phyloP scores from a whole-genome alignment of 2,113 vertebrate species.

The Erinaceus europaeus region DNA sequence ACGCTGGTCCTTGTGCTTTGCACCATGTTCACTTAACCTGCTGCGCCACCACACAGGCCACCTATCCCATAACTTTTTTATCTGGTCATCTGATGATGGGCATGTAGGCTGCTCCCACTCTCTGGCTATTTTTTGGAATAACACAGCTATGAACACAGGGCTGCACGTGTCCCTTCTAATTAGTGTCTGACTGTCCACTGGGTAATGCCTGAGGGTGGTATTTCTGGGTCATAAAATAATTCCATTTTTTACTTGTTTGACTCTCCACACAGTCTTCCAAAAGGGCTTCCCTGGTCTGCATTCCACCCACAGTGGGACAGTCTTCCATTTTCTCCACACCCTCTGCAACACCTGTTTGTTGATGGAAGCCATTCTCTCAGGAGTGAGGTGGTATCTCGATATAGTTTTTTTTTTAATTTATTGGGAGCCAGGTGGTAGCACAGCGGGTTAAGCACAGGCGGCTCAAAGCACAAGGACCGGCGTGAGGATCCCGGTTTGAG shows the following conservation, averaged over 20 bases:
- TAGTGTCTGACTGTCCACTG: neutral
- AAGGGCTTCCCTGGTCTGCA: neutral
- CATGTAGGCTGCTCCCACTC: neutral
- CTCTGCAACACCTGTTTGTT: too few relatives aligned
- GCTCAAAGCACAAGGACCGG: too few relatives aligned
- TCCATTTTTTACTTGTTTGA: neutral
- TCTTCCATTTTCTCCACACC: neutral
- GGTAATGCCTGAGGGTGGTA: neutral
- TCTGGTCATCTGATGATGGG: neutral
- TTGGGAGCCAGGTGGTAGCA: too few relatives aligned
- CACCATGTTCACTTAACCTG: too few relatives aligned
- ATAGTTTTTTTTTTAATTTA: too few relatives aligned
- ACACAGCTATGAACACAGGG: neutral
- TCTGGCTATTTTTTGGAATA: neutral
- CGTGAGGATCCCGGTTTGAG: too few relatives aligned
- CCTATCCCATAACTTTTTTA: neutral
- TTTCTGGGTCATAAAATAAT: neutral
- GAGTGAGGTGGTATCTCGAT: too few relatives aligned
- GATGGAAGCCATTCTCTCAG: too few relatives aligned
- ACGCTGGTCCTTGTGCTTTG: too few relatives aligned
- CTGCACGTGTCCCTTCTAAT: neutral
- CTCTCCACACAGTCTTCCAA: neutral
- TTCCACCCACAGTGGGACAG: neutral
- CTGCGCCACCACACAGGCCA: too few relatives aligned
- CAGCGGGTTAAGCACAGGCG: too few relatives aligned